Evolutionary conservation across 2,113 vertebrate species (phyloP).

Genomic region (Nycticorax nycticorax): DNA sequence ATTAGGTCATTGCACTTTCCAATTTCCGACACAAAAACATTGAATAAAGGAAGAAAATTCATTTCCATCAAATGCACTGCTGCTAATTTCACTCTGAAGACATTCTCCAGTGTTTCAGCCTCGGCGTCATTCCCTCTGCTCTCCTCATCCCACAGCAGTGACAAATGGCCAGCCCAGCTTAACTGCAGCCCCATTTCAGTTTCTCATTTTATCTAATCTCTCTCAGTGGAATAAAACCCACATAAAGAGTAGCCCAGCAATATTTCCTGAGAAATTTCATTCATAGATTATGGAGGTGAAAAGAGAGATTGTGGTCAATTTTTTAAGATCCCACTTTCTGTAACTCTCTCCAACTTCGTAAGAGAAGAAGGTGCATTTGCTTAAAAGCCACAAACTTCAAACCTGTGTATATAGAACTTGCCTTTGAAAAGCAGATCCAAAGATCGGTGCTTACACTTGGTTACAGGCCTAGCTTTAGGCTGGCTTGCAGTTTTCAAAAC

Average conservation of each 20-base stretch:
- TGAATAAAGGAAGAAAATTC: constrained; percentile 2
- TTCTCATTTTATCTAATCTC: constrained; percentile 25
- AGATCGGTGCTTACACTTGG: neutral
- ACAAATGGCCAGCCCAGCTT: neutral
- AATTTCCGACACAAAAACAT: constrained; percentile 1
- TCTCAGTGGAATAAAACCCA: neutral
- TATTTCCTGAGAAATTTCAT: neutral
- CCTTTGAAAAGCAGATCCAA: neutral
- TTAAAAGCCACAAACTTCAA: neutral
- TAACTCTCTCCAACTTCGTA: neutral
- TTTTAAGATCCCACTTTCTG: neutral
- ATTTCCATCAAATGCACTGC: neutral
- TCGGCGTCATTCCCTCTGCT: neutral
- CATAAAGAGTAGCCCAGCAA: neutral
- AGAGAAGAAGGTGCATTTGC: neutral
- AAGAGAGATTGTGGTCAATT: neutral
- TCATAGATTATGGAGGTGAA: neutral
- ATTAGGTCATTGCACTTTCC: neutral
- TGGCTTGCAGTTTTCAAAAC: neutral
- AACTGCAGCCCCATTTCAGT: neutral
- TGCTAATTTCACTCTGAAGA: constrained; percentile 17
- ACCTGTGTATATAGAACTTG: neutral
- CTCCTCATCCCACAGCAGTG: neutral
- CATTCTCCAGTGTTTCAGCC: neutral
- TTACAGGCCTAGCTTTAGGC: neutral